A percentile compares a stretch with the other conserved stretches of the same genome.
Conservation (phyloP, 1,140 invertebrate species). For the Drosophila busckii region DNA sequence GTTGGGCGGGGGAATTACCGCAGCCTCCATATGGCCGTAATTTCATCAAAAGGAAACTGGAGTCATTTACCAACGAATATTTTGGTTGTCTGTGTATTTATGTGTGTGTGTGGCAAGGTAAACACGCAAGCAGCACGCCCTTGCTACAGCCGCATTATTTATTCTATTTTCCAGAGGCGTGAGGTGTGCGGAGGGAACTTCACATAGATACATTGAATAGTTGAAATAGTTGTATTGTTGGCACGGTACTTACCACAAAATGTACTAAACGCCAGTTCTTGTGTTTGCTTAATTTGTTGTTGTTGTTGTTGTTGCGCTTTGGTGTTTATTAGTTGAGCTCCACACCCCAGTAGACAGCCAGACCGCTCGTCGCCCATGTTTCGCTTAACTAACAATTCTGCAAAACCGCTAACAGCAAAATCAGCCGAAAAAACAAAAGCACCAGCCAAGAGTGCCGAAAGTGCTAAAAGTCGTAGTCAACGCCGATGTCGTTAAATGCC, state of each 20-base stretch:
- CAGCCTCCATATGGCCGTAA: conserved; percentile 45
- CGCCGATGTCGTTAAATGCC: too few species aligned
- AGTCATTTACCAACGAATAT: conserved; percentile 53
- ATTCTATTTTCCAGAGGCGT: conserved; percentile 57
- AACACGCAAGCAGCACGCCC: conserved; percentile 47
- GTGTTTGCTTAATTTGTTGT: conserved; percentile 8
- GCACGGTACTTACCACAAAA: conserved; percentile 61
- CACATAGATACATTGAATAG: conserved; percentile 45
- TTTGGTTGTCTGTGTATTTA: conserved; percentile 30
- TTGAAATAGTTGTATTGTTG: conserved; percentile 60
- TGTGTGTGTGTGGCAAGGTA: conserved; percentile 65
- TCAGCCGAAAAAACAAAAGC: too few species aligned
- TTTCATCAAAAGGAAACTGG: conserved; percentile 56
- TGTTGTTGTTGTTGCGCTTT: conserved; percentile 9
- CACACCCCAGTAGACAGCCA: conserved; percentile 20
- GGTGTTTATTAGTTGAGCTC: conserved; percentile 14
- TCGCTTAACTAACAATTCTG: conserved; percentile 45
- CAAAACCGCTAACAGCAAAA: conserved; percentile 44
- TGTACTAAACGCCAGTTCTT: conserved; percentile 25
- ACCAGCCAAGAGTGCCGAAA: too few species aligned
- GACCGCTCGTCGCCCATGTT: conserved; percentile 63
- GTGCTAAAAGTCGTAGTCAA: too few species aligned
- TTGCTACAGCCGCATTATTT: conserved; percentile 34
- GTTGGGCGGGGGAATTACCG: conserved; percentile 37
- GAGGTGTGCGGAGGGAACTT: conserved; percentile 46